Percentiles rank a stretch among this genome's conserved stretches.
Conservation (phyloP, 2,797 vertebrate species). For the Vireo griseus region DNA sequence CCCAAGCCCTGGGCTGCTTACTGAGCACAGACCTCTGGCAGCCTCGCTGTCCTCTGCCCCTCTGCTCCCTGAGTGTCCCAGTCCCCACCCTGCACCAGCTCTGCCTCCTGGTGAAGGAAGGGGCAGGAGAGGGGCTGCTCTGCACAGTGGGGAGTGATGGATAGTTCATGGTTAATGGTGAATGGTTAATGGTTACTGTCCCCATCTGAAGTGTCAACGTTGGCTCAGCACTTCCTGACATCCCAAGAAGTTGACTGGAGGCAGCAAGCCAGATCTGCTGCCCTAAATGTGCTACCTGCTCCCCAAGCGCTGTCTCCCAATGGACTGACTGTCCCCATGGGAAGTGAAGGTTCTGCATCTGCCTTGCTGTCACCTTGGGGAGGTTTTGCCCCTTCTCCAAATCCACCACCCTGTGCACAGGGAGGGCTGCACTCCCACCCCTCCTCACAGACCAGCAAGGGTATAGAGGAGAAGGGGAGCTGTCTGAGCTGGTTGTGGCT, state of each 20-base stretch:
- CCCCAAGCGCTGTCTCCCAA: not conserved
- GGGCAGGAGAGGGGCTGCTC: not conserved
- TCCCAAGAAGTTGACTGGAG: not conserved
- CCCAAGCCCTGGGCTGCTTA: not conserved
- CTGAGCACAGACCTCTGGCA: not conserved
- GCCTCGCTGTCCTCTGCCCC: not conserved
- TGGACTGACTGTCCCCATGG: accelerated
- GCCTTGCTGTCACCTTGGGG: not conserved
- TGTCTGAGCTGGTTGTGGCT: not conserved
- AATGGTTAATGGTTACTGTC: not conserved
- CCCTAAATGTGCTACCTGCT: accelerated
- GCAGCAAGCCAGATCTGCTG: not conserved
- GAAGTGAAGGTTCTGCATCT: accelerated
- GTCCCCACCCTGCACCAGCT: not conserved
- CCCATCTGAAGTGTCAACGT: not conserved
- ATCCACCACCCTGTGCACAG: not conserved
- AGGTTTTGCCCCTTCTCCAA: not conserved
- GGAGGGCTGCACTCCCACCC: accelerated
- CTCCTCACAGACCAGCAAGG: accelerated
- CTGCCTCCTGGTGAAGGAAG: not conserved
- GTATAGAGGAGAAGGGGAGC: not conserved
- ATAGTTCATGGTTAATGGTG: not conserved
- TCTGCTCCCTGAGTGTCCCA: not conserved
- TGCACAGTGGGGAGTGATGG: not conserved
- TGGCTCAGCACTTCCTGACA: not conserved